A percentile compares a stretch with the other conserved stretches of the same genome.
Conservation (phyloP, 2,797 vertebrate species). For the Aplochiton taeniatus region DNA sequence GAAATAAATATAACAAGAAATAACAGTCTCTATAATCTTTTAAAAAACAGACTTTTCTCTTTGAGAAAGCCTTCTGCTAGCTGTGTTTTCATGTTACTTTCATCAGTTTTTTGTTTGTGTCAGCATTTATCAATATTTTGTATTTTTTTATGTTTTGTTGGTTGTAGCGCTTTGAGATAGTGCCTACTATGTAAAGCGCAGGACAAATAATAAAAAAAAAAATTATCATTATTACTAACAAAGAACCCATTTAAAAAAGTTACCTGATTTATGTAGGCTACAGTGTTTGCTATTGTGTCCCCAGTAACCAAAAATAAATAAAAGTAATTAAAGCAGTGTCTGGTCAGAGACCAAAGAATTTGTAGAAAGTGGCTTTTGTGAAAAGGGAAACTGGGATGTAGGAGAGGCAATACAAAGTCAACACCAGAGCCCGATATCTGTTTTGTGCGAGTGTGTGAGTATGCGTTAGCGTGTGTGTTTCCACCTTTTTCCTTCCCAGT, state of each 20-base stretch:
- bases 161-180: too few relatives aligned
- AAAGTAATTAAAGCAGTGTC: conserved; percentile 8
- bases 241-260: conserved; percentile 3
- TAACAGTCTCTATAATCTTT: too few relatives aligned
- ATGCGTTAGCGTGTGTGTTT: conserved; percentile 9
- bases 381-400: conserved; percentile 31
- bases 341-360: conserved; percentile 33
- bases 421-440: conserved; percentile 42
- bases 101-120: too few relatives aligned
- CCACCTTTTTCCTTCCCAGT: conserved; percentile 29
- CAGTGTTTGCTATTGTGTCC: conserved; percentile 13
- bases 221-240: too few relatives aligned
- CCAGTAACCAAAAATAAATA: conserved; percentile 31
- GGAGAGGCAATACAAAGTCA: conserved; percentile 41
- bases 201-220: too few relatives aligned
- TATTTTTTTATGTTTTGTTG: too few relatives aligned
- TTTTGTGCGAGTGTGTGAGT: conserved; percentile 3
- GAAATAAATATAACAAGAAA: background rate
- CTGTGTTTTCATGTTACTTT: too few relatives aligned
- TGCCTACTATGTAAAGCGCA: too few relatives aligned
- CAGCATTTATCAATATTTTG: too few relatives aligned
- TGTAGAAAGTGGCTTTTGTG: conserved; percentile 38
- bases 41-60: too few relatives aligned
- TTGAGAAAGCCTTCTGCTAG: too few relatives aligned
- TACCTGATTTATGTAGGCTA: conserved; percentile 27